Conservation (phyloP, 1,140 invertebrate species). For the Drosophila tropicalis region DNA sequence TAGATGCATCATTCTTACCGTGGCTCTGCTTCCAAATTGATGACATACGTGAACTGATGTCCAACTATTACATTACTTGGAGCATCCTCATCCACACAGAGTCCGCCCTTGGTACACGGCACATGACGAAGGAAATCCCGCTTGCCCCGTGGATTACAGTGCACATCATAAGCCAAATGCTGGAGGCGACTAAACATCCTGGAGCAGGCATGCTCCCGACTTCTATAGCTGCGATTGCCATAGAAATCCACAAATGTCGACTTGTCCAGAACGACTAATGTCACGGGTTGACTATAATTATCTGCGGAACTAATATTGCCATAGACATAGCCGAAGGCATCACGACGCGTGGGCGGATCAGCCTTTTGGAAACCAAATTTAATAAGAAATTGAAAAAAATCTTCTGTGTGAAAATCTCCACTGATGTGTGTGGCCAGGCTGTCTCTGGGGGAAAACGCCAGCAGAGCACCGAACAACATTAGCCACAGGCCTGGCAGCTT, state of each 20-base stretch:
- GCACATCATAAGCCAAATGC: slow-evolving; percentile 91
- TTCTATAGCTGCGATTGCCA: slow-evolving; percentile 85
- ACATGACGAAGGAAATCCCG: slow-evolving; percentile 95
- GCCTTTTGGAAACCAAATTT: slow-evolving; percentile 99
- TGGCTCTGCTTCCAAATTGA: slow-evolving; percentile 94
- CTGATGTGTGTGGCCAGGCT: slow-evolving; percentile 62
- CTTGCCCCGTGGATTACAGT: slow-evolving; percentile 89
- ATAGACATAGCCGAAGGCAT: slow-evolving; percentile 95
- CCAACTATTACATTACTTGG: slow-evolving; percentile 92
- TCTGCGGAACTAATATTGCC: slow-evolving; percentile 93
- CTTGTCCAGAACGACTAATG: slow-evolving; percentile 93
- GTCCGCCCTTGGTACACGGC: slow-evolving; percentile 90
- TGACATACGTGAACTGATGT: slow-evolving; percentile 96
- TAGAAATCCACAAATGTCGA: slow-evolving; percentile 95
- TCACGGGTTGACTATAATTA: slow-evolving; percentile 88
- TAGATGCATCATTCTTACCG: slow-evolving; percentile 85
- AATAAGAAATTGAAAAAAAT: slow-evolving; percentile 95
- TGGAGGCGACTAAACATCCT: slow-evolving; percentile 94
- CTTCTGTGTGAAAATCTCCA: slow-evolving; percentile 87
- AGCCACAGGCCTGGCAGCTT: slow-evolving; percentile 31
- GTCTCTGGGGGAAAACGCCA: slow-evolving; percentile 21
- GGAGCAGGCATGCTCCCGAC: slow-evolving; percentile 87
- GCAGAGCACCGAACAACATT: slow-evolving; percentile 25
- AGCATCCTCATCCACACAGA: slow-evolving; percentile 95
- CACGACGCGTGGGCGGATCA: slow-evolving; percentile 89